Evolutionary conservation across 2,113 vertebrate genomes (phyloP).

Genomic region (Zapornia atra): DNA sequence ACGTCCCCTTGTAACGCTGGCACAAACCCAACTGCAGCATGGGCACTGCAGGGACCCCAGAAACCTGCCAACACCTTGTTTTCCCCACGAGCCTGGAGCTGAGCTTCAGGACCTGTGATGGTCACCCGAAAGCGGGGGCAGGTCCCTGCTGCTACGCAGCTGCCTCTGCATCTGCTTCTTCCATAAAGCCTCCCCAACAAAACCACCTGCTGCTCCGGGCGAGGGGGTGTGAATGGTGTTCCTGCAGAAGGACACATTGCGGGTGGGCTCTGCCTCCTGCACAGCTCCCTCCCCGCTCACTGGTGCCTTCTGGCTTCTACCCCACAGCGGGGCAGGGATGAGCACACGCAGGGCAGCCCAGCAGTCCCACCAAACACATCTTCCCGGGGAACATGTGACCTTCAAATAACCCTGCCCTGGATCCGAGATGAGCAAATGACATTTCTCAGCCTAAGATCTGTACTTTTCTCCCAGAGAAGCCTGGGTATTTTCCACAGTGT

Average conservation of each 20-base stretch:
- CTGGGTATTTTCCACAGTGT: conserved; percentile 42
- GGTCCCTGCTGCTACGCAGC: background rate
- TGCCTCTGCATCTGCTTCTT: background rate
- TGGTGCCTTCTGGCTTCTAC: background rate
- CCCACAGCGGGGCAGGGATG: background rate
- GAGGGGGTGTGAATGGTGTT: background rate
- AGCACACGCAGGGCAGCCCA: background rate
- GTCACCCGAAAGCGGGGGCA: background rate
- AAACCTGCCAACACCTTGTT: background rate
- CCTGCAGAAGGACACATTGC: fast-evolving
- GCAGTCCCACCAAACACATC: background rate
- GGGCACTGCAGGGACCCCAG: background rate
- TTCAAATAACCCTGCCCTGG: conserved; percentile 32
- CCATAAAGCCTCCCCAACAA: background rate
- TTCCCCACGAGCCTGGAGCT: fast-evolving
- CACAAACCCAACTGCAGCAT: background rate
- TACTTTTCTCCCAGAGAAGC: conserved; percentile 21
- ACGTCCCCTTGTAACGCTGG: background rate
- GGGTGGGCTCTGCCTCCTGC: background rate
- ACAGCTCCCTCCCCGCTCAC: background rate
- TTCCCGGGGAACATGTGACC: background rate
- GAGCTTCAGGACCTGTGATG: background rate
- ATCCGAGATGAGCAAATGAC: background rate
- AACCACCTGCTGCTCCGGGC: background rate
- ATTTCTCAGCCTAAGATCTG: background rate